Conservation (phyloP, 1,140 invertebrate species). For the Drosophila teissieri region DNA sequence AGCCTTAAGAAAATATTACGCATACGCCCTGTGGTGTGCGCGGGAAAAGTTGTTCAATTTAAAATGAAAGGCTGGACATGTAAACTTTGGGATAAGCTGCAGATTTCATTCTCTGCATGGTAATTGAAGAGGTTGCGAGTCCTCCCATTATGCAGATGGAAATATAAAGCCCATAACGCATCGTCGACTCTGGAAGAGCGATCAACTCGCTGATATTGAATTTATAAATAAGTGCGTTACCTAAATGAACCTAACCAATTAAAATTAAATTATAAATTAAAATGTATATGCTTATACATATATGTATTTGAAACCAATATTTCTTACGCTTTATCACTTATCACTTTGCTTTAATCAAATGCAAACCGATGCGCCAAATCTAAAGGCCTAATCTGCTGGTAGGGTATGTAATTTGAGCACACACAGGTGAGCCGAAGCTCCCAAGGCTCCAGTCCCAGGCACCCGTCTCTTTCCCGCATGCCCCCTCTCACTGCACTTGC, state of each 20-base stretch:
- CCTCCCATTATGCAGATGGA: constrained; percentile 2
- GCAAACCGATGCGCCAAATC: no score
- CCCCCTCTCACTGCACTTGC: constrained; percentile 14
- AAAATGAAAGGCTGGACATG: constrained; percentile 46
- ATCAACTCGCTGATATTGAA: background rate
- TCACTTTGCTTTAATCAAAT: no score
- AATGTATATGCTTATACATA: no score
- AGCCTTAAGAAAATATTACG: constrained; percentile 67
- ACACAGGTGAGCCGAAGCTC: background rate
- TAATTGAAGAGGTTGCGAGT: constrained; percentile 8
- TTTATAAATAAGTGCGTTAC: background rate
- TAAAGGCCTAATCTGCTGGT: background rate
- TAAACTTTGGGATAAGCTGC: background rate
- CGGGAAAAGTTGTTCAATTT: constrained; percentile 56
- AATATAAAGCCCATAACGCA: background rate
- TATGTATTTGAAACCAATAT: no score
- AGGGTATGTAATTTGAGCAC: constrained; percentile 5
- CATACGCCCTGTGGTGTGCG: constrained; percentile 48
- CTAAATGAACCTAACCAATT: no score
- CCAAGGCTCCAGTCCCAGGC: background rate
- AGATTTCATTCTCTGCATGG: constrained; percentile 7
- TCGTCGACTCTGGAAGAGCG: background rate
- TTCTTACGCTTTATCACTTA: no score
- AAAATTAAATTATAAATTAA: no score
- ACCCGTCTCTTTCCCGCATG: background rate